A percentile compares a stretch with the other conserved stretches of the same genome.
phyloP scores from a whole-genome alignment of 2,113 vertebrate genomes.

The Hyperoodon ampullatus region DNA sequence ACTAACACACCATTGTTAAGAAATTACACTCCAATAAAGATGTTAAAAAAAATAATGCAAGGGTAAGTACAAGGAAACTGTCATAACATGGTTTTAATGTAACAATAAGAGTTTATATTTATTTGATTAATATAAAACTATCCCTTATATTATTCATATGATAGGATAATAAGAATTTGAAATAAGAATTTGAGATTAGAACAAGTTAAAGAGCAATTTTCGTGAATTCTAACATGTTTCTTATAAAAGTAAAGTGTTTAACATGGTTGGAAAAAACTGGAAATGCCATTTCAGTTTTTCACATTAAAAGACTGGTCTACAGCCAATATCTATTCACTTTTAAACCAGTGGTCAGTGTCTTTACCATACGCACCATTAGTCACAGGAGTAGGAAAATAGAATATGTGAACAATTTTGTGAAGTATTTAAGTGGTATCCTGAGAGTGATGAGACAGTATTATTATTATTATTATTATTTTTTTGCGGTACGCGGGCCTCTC shows the following conservation, averaged over 20 bases:
- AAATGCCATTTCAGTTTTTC: background rate
- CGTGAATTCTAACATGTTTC: background rate
- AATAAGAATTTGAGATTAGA: background rate
- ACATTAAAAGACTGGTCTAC: background rate
- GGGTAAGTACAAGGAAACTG: background rate
- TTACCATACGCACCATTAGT: background rate
- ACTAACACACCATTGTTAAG: too few species aligned
- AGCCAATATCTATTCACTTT: background rate
- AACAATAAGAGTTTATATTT: background rate
- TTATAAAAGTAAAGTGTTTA: background rate
- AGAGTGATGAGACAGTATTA: background rate
- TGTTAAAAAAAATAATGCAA: background rate
- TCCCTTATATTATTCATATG: background rate
- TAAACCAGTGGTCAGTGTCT: background rate
- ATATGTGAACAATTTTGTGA: background rate
- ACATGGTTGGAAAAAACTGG: background rate
- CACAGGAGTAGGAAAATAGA: background rate
- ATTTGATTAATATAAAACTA: conserved; percentile 1
- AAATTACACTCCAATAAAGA: too few species aligned
- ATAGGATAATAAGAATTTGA: background rate
- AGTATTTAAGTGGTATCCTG: background rate
- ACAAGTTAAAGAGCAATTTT: background rate
- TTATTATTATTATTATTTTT: background rate
- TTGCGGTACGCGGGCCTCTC: too few species aligned
- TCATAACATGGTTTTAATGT: background rate